These are phyloP conservation scores for Lichenostomus cassidix DNA, from an alignment of 2,113 vertebrate genomes.

Conservation along the genomic window DNA sequence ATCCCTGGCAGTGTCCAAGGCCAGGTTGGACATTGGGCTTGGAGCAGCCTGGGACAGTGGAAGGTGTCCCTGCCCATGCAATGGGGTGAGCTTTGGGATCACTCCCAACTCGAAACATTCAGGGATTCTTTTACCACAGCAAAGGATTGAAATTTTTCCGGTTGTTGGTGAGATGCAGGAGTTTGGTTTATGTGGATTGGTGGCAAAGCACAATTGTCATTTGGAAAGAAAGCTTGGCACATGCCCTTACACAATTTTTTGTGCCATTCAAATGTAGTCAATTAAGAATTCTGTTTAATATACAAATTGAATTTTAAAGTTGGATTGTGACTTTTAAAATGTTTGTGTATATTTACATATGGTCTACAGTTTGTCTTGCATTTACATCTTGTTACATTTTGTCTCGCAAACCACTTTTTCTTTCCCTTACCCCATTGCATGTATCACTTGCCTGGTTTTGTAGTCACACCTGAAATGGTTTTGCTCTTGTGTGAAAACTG, in stretches of 20 bases:
- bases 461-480: background rate
- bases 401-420: background rate
- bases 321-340: background rate
- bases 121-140: background rate
- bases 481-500: background rate
- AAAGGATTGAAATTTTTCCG: fast-evolving
- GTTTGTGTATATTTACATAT: fast-evolving
- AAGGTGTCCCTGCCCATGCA: background rate
- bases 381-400: background rate
- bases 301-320: background rate
- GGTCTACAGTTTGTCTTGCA: background rate
- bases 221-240: background rate
- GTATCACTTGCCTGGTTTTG: background rate
- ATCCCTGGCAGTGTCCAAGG: background rate
- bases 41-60: background rate
- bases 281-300: background rate
- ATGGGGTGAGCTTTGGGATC: background rate
- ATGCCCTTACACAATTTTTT: background rate
- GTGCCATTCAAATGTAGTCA: background rate
- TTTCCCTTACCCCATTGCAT: background rate
- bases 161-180: background rate
- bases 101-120: background rate
- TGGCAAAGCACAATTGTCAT: background rate
- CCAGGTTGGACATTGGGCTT: background rate
- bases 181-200: background rate